Evolutionary conservation across 2,797 vertebrate species (phyloP), one percentile per base, ranked within the genome.

Genomic region (Eptatretus atami): DNA sequence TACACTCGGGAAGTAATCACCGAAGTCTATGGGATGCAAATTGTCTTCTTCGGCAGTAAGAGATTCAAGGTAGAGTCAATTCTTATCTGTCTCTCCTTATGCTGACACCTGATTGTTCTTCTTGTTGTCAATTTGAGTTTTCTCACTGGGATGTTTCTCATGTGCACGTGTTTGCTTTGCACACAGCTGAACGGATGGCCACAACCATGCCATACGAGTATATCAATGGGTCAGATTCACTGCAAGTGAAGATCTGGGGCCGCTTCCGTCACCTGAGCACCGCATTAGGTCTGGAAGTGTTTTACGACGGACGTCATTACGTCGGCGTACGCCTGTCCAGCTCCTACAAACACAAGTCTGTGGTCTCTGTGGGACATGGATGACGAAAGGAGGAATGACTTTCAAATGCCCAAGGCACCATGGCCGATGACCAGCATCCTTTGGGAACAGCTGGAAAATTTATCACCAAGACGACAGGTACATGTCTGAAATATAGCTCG

Each of bases 401-500:
- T 61, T 12, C 15, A n/a, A 24, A n/a, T n/a, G 15, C 57, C 15
- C 10, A 24, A 61, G 57, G 57, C 10, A n/a, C 57, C 15, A n/a
- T n/a, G 57, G 57, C 57, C 9, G 1, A n/a, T 24, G 57, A 12
- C 15, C 57, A 10, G 24, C 57, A 10, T n/a, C 15, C 57, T 61
- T 61, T 61, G 57, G 57, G 15, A 61, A 61, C 11, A 61, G 57
- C 57, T 61, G 57, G 57, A 61, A 61, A 24, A 24, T 61, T n/a
- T n/a, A 61, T n/a, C 15, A 61, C 15, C 57, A 10, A 12, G 57
- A 24, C 57, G 12, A n/a, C 57, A 24, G 15, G 9, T n/a, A 61
- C 57, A 61, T 24, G 57, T 44, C 31, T 44, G 6, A 5, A 44
- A 44, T 8, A 44, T 8, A 44, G 31, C 31, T 44, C 31, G 6